Evolutionary conservation across 2,888 invertebrate species (phyloP), one percentile per base, ranked within the genome.

Genomic region (Amblyteles armatorius): DNA sequence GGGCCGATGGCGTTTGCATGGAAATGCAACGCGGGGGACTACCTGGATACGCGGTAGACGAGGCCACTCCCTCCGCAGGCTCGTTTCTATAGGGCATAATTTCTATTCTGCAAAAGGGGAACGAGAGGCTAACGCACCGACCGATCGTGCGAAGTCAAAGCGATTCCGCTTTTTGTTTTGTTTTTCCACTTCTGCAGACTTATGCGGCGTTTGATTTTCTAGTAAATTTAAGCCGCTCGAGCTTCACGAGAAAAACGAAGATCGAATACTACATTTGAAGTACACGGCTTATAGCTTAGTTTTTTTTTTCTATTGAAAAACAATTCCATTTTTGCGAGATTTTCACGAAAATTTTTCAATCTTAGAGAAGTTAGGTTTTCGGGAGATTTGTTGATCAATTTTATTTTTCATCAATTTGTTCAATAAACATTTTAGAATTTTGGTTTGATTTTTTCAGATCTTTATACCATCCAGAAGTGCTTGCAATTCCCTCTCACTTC

Each of bases 1-100:
- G 60, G 78, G 55, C 36, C 55, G 40, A 29, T 36, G 65, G 16
- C 26, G 29, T 74, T 74, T 16, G 68, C 29, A 78, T 68, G 55
- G 78, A 68, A 29, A 78, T 68, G 57, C 55, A 78, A 78, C 16
- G 19, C 26, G 3, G 22, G 22, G 0, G 19, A 68, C 26, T 60
- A 16, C 26, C 13, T 29, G 26, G 68, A 78, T 44, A 57, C 4
- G 60, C 29, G 22, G 68, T 68, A 52, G 55, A 57, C 68, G 68
- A 68, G 52, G 44, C 57, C 55, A 44, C 44, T 55, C 44, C 48
- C 57, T 57, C 44, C 33, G n/a, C 2, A 6, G 33, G 33, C 22
- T 65, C n/a, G 2, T 33, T 40, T 78, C 16, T 36, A 36, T 22
- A 40, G 26, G 50, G 65, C 52, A 36, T 36, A 3, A 52, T 33